Evolutionary conservation across 1,140 invertebrate genomes (phyloP).

Genomic region (Ptiloglossa arizonensis): DNA sequence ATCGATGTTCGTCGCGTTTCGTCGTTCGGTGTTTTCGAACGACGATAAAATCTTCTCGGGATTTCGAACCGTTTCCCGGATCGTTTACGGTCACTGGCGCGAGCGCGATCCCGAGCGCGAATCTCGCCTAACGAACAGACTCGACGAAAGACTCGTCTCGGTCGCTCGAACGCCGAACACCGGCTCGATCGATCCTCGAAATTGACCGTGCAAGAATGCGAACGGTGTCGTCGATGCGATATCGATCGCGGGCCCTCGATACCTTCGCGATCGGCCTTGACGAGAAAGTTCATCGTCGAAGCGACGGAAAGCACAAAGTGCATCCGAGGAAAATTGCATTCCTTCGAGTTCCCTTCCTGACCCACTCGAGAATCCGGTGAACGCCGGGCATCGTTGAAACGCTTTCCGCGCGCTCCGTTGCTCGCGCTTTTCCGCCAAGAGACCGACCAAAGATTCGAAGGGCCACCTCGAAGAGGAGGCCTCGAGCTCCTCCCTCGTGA

Average conservation of each 20-base stretch:
- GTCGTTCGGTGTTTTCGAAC: too few species aligned
- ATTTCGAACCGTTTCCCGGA: too few species aligned
- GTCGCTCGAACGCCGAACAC: not conserved
- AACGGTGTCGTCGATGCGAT: slow-evolving; percentile 24
- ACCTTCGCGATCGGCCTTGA: slow-evolving; percentile 51
- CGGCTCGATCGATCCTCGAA: slow-evolving; percentile 44
- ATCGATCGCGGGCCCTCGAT: slow-evolving; percentile 41
- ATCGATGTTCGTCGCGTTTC: not conserved
- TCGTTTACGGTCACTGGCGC: too few species aligned
- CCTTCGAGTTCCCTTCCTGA: slow-evolving; percentile 56
- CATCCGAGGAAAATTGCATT: slow-evolving; percentile 65
- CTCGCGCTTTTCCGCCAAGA: slow-evolving; percentile 53
- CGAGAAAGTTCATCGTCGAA: slow-evolving; percentile 57
- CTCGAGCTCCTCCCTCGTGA: slow-evolving; percentile 7
- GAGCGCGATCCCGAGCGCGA: not conserved
- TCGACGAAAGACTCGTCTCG: slow-evolving; percentile 17
- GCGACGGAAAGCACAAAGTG: slow-evolving; percentile 56
- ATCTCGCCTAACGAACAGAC: not conserved
- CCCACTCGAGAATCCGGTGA: slow-evolving; percentile 51
- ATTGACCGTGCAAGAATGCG: slow-evolving; percentile 29
- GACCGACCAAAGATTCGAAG: slow-evolving; percentile 52
- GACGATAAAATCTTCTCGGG: too few species aligned
- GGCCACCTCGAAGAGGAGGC: not conserved
- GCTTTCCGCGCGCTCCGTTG: slow-evolving; percentile 52
- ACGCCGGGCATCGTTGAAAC: slow-evolving; percentile 54